Evolutionary conservation across 1,140 invertebrate species (phyloP).

Genomic region (Muscidifurax raptorellus): DNA sequence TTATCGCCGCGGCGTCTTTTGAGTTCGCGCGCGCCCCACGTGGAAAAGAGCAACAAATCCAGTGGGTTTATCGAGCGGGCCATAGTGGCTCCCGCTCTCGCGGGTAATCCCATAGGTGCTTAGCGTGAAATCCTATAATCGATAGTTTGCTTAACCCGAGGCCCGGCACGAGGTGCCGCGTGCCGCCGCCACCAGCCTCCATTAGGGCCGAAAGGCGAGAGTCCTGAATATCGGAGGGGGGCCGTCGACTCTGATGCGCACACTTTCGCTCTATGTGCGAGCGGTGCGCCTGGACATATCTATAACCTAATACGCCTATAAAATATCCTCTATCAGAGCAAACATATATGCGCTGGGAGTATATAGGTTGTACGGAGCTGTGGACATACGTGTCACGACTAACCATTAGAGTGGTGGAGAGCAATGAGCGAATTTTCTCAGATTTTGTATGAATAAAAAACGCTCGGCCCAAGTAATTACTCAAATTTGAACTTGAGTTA

Average conservation of each 20-base stretch:
- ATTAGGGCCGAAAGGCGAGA: conserved; percentile 58
- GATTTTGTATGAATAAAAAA: no score
- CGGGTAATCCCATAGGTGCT: conserved; percentile 71
- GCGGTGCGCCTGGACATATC: conserved; percentile 7
- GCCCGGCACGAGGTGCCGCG: conserved; percentile 68
- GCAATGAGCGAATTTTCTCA: no score
- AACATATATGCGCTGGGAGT: neutral
- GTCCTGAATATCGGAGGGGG: neutral
- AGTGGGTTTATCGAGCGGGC: conserved; percentile 66
- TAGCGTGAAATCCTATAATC: conserved; percentile 73
- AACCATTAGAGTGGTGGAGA: no score
- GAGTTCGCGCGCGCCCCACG: neutral
- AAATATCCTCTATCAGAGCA: conserved; percentile 41
- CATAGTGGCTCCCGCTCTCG: conserved; percentile 29
- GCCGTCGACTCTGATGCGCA: neutral
- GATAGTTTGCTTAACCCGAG: conserved; percentile 72
- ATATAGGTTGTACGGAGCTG: neutral
- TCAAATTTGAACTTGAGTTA: no score
- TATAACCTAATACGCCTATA: neutral
- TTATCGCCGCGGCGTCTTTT: conserved; percentile 21
- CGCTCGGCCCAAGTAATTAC: no score
- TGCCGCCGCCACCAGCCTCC: conserved; percentile 59
- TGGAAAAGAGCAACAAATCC: conserved; percentile 71
- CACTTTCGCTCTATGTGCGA: neutral
- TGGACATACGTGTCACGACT: no score